Percentiles rank a stretch among this genome's conserved stretches.
These are phyloP conservation scores for Andrena cerasifolii DNA, from an alignment of 1,140 invertebrate species.

Conservation along the genomic window DNA sequence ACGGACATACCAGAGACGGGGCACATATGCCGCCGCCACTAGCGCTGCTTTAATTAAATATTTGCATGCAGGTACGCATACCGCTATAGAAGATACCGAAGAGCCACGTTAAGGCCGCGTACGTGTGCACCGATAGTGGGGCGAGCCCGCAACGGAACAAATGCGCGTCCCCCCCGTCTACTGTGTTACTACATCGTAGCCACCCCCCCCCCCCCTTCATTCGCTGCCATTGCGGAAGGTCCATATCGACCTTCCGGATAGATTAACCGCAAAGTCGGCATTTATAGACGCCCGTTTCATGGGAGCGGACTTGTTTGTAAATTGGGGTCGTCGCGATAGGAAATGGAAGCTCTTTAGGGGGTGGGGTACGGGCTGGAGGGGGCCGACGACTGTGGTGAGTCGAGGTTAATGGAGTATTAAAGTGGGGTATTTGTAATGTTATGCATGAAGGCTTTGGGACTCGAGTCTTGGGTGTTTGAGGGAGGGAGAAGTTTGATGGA, in stretches of 20 bases:
- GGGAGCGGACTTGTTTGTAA: no score
- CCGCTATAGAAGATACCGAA: constrained; percentile 29
- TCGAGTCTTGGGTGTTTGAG: no score
- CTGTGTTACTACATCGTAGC: neutral
- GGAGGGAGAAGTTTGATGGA: no score
- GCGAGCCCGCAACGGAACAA: constrained; percentile 8
- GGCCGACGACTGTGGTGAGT: no score
- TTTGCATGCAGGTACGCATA: constrained; percentile 70
- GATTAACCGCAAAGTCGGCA: constrained; percentile 60
- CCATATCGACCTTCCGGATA: constrained; percentile 25
- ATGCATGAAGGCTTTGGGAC: no score
- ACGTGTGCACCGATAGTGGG: neutral
- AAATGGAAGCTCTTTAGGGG: no score
- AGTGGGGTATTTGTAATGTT: no score
- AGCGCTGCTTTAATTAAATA: constrained; percentile 75
- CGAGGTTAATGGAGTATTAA: no score
- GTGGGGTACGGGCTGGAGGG: no score
- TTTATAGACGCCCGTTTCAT: constrained; percentile 13
- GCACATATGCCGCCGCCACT: constrained; percentile 63
- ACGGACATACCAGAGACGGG: constrained; percentile 43
- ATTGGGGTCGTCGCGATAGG: no score
- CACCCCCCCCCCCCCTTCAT: neutral
- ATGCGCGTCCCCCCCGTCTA: neutral
- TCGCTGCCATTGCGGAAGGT: no score
- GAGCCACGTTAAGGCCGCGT: neutral